Evolutionary conservation across 2,888 invertebrate genomes (phyloP), one percentile per base, ranked within the genome.

Genomic region (Ptilodon capucinus): DNA sequence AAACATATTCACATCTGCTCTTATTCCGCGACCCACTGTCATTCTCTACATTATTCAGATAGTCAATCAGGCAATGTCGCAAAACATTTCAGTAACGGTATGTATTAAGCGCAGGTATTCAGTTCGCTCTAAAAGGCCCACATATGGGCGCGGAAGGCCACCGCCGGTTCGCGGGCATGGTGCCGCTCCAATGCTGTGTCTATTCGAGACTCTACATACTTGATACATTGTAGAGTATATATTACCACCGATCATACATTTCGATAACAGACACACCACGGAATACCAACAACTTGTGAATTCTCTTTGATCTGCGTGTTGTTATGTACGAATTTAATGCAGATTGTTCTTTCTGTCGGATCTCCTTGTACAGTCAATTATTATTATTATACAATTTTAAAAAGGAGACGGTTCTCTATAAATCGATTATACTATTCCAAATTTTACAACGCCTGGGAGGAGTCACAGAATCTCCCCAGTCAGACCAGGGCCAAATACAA

Each of bases 121-220:
- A 18, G 51, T 49, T 55, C 62, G 63, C 46, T 64, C 71, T 64
- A 64, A 62, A 68, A 60, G 57, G 30, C 42, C 71, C 49, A 58
- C 68, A 64, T 67, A 67, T 59, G 71, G 71, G 45, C 36, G 14
- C 41, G 54, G 64, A 71, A 71, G 71, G 71, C 47, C 69, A 42
- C 16, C 69, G 43, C 16, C 30, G 35, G 9, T 43, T 17, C 35
- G 9, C 19, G 35, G 44, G 41, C 57, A 51, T 49, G 57, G n/a
- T 36, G 47, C 40, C 5, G 42, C 54, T 21, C 6, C 32, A 44
- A 54, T 64, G 56, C 54, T 48, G 54, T 56, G 46, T 39, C 25
- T 17, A 28, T 28, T 21, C n/a, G 28, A 28, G 8, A 4, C 28
- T 28, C n/a, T 28, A 28, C 3, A n/a, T 28, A 28, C 28, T 28